These are phyloP conservation scores for Tenebrosternarchus preto DNA, from an alignment of 2,113 vertebrate species.

Conservation along the genomic window DNA sequence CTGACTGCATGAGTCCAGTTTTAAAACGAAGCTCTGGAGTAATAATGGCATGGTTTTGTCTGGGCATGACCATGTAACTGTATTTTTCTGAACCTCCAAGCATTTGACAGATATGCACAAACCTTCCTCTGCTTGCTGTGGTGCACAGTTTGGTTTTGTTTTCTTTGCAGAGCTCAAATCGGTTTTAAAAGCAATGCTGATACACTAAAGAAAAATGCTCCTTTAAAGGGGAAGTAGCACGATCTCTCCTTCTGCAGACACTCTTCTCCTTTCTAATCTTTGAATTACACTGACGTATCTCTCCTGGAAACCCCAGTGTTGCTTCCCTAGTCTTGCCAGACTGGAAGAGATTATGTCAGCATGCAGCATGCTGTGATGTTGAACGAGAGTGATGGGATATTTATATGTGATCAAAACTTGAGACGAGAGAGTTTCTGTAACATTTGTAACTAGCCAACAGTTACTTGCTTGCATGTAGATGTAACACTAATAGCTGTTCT, in stretches of 20 bases:
- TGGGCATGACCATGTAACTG: conserved; percentile 8
- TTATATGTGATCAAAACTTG: background rate
- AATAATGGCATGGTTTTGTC: conserved; percentile 18
- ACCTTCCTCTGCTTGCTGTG: conserved; percentile 43
- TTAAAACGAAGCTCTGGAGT: background rate
- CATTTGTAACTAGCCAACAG: background rate
- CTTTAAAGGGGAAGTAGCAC: conserved; percentile 3
- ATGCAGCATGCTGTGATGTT: conserved; percentile 55
- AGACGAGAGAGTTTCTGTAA: background rate
- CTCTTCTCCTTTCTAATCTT: background rate
- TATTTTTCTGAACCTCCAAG: background rate
- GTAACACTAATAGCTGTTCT: background rate
- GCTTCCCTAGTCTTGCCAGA: background rate
- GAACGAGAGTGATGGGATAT: conserved; percentile 8
- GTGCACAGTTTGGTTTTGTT: conserved; percentile 21
- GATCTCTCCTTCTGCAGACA: conserved; percentile 5
- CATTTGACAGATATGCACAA: conserved; percentile 8
- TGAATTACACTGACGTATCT: conserved; percentile 1
- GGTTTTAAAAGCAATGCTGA: conserved; percentile 2
- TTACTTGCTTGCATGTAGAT: conserved; percentile 39
- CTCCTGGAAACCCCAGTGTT: background rate
- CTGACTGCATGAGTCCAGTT: conserved; percentile 29
- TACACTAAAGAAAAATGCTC: background rate
- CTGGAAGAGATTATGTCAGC: conserved; percentile 38
- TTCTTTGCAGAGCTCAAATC: conserved; percentile 16